phyloP scores from a whole-genome alignment of 2,113 vertebrate species.

The Semnornis frantzii region DNA sequence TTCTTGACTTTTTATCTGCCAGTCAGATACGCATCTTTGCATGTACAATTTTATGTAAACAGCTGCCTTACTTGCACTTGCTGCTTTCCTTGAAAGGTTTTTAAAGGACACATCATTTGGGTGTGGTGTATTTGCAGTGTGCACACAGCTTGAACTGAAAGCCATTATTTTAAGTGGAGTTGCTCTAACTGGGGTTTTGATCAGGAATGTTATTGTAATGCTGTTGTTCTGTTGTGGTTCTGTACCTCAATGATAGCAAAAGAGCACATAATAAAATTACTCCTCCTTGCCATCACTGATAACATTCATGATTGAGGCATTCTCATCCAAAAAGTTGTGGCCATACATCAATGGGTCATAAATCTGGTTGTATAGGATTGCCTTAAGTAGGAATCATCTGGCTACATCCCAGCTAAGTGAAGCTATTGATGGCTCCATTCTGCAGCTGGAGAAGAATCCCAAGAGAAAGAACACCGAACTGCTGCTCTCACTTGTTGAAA shows the following conservation, averaged over 20 bases:
- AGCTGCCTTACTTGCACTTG: constrained; percentile 4
- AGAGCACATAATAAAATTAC: background rate
- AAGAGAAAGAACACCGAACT: background rate
- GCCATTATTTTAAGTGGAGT: background rate
- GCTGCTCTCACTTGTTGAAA: background rate
- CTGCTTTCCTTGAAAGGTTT: background rate
- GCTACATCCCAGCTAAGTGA: background rate
- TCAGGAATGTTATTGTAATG: background rate
- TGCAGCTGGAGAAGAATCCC: background rate
- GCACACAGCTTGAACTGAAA: background rate
- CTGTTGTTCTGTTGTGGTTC: background rate
- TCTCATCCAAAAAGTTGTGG: background rate
- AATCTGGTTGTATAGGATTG: background rate
- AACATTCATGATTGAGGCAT: background rate
- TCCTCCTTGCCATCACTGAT: background rate
- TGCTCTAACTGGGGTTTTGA: background rate
- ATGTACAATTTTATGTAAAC: background rate
- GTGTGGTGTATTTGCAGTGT: background rate
- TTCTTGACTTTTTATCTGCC: constrained; percentile 5
- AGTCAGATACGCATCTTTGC: background rate
- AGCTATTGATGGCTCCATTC: background rate
- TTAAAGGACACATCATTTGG: background rate
- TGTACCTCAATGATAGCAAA: background rate
- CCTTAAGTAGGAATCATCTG: background rate
- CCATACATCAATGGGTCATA: background rate